Conservation (phyloP, 2,113 vertebrate genomes). For the Sarotherodon lohbergeri region DNA sequence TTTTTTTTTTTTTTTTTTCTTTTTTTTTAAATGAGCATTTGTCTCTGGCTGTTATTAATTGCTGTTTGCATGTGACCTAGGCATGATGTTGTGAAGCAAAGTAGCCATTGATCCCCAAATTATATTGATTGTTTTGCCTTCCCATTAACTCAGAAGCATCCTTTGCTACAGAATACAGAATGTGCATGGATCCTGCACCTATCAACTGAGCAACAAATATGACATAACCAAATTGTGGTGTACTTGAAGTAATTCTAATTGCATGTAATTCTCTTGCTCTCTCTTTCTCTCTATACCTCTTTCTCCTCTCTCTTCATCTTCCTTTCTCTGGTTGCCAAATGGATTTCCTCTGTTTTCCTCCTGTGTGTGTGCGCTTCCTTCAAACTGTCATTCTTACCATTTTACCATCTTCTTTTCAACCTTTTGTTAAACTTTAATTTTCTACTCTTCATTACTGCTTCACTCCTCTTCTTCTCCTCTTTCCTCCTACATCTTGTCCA, state of each 20-base stretch:
- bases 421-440: neutral
- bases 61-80: constrained; percentile 39
- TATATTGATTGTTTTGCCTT: constrained; percentile 29
- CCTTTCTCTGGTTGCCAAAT: constrained; percentile 42
- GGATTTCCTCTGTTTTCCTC: constrained; percentile 24
- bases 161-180: constrained; percentile 48
- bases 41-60: constrained; percentile 28
- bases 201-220: constrained; percentile 50
- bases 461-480: neutral
- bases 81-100: constrained; percentile 51
- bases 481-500: neutral
- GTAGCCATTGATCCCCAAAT: constrained; percentile 37
- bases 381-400: neutral
- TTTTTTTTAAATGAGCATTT: neutral
- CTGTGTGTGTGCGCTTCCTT: neutral
- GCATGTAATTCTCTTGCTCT: constrained; percentile 87
- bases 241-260: constrained; percentile 83
- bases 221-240: constrained; percentile 64
- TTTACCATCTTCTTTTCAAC: neutral
- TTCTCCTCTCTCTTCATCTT: constrained; percentile 18
- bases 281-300: constrained; percentile 53
- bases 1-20: neutral
- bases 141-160: constrained; percentile 46
- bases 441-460: neutral
- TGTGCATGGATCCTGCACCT: constrained; percentile 59